Conservation (phyloP, 2,888 invertebrate species). For the Argyresthia goedartella region DNA sequence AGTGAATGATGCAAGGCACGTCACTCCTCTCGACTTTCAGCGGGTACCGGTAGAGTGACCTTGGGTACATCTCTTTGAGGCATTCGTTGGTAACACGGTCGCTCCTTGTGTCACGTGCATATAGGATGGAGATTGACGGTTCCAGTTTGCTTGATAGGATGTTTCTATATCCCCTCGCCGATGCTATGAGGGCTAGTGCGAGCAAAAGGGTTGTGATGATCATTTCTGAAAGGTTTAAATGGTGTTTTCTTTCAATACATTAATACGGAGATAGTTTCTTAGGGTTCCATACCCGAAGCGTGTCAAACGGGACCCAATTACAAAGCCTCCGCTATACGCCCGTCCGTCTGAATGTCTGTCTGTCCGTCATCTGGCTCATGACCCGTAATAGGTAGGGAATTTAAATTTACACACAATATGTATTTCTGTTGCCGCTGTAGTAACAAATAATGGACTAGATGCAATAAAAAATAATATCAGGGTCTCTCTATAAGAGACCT, state of each 20-base stretch:
- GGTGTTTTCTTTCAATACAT: neutral
- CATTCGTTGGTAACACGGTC: constrained; percentile 49
- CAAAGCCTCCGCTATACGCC: no score
- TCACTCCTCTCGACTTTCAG: constrained; percentile 51
- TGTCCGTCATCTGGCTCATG: no score
- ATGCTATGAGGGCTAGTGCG: neutral
- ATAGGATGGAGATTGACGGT: constrained; percentile 48
- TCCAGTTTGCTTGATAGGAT: constrained; percentile 25
- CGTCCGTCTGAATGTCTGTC: no score
- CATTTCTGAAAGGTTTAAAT: constrained; percentile 39
- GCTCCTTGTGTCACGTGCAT: constrained; percentile 51
- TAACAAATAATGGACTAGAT: no score
- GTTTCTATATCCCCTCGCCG: neutral
- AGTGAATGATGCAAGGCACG: constrained; percentile 58
- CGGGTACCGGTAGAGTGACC: constrained; percentile 53
- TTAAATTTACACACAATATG: no score
- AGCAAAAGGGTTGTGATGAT: constrained; percentile 16
- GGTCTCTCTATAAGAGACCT: no score
- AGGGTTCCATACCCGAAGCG: no score
- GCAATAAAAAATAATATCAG: no score
- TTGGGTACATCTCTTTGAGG: constrained; percentile 54
- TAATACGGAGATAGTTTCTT: no score
- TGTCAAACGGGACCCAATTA: no score
- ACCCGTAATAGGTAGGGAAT: no score
- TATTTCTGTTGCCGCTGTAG: no score